Evolutionary conservation across 2,888 invertebrate genomes (phyloP).

Genomic region (Entomobrya multifasciata): DNA sequence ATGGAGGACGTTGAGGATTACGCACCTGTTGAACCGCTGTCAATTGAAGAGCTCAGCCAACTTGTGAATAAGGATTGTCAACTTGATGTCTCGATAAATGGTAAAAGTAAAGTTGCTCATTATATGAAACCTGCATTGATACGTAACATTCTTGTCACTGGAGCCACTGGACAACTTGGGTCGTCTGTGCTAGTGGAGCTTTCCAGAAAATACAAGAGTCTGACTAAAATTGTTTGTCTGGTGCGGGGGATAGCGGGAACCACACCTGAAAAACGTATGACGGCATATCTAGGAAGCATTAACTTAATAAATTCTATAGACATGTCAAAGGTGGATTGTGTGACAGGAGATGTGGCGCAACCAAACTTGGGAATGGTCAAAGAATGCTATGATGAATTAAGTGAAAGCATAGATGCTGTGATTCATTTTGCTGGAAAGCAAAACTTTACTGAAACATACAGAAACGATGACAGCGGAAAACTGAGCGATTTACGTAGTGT

Average conservation of each 20-base stretch:
- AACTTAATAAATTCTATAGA: background rate
- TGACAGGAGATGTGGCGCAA: background rate
- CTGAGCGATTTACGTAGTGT: background rate
- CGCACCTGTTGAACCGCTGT: background rate
- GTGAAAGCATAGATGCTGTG: constrained; percentile 20
- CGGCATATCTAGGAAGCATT: background rate
- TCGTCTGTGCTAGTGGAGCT: constrained; percentile 50
- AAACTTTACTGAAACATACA: constrained; percentile 54
- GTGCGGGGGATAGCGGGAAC: background rate
- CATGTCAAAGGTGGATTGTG: background rate
- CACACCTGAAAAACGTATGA: background rate
- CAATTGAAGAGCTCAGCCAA: constrained; percentile 40
- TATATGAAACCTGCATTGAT: constrained; percentile 22
- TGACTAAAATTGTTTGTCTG: constrained; percentile 54
- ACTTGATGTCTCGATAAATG: constrained; percentile 34
- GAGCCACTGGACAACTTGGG: constrained; percentile 58
- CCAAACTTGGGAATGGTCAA: background rate
- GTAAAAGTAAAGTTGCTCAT: background rate
- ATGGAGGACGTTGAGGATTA: background rate
- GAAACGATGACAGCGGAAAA: background rate
- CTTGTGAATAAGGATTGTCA: constrained; percentile 39
- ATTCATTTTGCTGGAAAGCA: constrained; percentile 48
- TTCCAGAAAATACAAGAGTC: background rate
- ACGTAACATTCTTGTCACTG: constrained; percentile 55
- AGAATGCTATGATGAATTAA: background rate